Conservation (phyloP, 1,140 invertebrate species). For the Mya arenaria region DNA sequence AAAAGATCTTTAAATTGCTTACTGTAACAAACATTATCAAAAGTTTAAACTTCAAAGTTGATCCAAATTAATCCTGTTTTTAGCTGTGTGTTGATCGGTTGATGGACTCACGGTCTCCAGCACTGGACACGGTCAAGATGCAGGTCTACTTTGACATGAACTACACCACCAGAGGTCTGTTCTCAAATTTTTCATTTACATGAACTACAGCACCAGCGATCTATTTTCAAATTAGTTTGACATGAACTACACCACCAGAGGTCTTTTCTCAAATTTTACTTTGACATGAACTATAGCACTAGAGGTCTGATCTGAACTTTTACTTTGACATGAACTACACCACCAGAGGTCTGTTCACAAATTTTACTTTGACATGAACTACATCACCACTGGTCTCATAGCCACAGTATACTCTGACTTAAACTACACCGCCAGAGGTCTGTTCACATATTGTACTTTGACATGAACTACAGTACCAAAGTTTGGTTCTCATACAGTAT, state of each 20-base stretch:
- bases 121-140: conserved; percentile 83
- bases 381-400: no score
- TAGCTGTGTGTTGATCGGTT: conserved; percentile 81
- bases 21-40: neutral
- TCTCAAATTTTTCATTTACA: no score
- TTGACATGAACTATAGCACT: conserved; percentile 77
- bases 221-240: no score
- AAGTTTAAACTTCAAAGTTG: neutral
- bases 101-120: conserved; percentile 78
- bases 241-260: no score
- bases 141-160: conserved; percentile 88
- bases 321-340: conserved; percentile 87
- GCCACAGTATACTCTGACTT: no score
- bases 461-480: conserved; percentile 79
- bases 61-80: conserved; percentile 15
- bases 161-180: conserved; percentile 84
- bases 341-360: conserved; percentile 82
- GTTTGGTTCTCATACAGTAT: conserved; percentile 86
- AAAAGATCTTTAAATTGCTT: no score
- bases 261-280: no score
- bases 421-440: no score
- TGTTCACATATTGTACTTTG: no score
- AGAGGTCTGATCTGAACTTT: conserved; percentile 85
- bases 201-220: no score
- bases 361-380: no score